Percentiles rank a stretch among this genome's conserved stretches.
phyloP scores from a whole-genome alignment of 2,888 invertebrate genomes.

The Doris montereyensis region DNA sequence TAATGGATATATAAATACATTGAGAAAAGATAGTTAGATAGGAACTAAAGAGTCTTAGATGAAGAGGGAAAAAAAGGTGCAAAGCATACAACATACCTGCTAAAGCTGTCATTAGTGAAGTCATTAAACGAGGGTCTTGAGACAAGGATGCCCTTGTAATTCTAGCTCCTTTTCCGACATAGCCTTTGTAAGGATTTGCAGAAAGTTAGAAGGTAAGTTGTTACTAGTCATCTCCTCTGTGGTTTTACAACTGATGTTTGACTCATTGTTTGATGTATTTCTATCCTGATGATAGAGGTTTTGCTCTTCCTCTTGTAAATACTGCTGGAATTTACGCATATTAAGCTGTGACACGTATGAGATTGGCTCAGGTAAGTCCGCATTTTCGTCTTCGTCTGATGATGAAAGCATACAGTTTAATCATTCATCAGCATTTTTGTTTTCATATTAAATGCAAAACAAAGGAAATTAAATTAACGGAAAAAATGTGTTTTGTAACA shows the following conservation, averaged over 20 bases:
- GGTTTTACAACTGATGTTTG: constrained; percentile 51
- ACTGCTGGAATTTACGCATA: constrained; percentile 63
- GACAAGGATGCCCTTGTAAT: too few species aligned
- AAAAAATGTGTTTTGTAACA: too few species aligned
- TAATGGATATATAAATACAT: too few species aligned
- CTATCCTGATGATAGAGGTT: constrained; percentile 38
- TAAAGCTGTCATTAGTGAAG: not conserved
- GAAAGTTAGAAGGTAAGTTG: not conserved
- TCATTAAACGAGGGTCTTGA: constrained; percentile 5
- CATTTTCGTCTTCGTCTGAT: constrained; percentile 50
- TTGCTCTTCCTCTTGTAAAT: constrained; percentile 57
- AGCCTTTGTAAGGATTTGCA: not conserved
- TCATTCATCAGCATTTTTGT: too few species aligned
- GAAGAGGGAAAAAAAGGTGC: too few species aligned
- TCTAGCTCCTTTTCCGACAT: too few species aligned
- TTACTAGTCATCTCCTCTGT: constrained; percentile 48
- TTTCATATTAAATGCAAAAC: too few species aligned
- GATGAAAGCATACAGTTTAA: too few species aligned
- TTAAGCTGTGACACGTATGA: constrained; percentile 63
- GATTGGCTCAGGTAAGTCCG: constrained; percentile 49
- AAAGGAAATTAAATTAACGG: too few species aligned
- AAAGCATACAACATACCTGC: constrained; percentile 20
- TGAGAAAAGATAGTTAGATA: too few species aligned
- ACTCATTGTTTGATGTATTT: constrained; percentile 59
- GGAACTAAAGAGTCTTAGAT: too few species aligned